Conservation (phyloP, 2,113 vertebrate genomes). For the Menura novaehollandiae region DNA sequence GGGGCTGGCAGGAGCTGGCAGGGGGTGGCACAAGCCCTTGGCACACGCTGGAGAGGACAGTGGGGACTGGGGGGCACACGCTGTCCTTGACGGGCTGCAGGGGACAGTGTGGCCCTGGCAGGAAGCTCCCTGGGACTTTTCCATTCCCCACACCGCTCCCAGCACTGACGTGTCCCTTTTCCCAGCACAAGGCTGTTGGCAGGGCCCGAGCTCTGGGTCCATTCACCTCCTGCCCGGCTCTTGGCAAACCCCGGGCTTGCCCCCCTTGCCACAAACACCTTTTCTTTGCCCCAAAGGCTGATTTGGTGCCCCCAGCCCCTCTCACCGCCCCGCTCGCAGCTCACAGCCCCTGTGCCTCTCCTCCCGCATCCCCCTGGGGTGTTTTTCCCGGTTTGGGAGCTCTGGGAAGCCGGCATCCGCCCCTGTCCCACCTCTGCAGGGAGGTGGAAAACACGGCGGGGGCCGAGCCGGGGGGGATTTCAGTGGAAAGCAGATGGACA, state of each 20-base stretch:
- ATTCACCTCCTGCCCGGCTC: background rate
- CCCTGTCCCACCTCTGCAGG: background rate
- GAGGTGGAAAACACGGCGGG: background rate
- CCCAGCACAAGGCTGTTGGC: background rate
- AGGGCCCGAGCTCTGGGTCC: background rate
- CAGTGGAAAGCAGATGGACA: background rate
- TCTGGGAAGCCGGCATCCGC: background rate
- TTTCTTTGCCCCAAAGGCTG: background rate
- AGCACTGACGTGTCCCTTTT: background rate
- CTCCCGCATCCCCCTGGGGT: accelerated
- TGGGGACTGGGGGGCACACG: background rate
- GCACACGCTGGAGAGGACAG: accelerated
- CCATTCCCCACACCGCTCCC: background rate
- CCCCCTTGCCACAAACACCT: background rate
- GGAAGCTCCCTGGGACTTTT: constrained; percentile 11
- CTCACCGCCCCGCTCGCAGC: background rate
- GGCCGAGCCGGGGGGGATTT: no score
- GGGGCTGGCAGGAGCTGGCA: background rate
- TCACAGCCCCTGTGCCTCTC: background rate
- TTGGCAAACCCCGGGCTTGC: accelerated
- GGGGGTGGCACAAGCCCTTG: background rate
- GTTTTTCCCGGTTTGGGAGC: background rate
- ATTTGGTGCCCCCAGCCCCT: background rate
- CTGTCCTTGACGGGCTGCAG: background rate
- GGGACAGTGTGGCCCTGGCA: background rate